Base-by-base conservation (phyloP, 2,797 vertebrate species). In the Trematomus bernacchii region DNA sequence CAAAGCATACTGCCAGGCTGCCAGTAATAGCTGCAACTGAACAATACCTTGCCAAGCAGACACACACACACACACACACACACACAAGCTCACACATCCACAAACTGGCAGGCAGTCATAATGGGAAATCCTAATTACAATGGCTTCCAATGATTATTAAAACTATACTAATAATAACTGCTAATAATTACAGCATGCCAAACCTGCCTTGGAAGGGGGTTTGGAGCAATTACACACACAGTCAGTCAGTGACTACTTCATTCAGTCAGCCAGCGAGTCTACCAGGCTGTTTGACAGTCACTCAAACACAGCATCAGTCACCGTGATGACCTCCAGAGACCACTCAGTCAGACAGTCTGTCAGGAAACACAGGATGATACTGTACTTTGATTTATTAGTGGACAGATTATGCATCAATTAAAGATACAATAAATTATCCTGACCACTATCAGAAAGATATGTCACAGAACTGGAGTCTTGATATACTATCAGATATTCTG, bases 151-250 rank as follows among this genome's bases (percentile, higher is more conserved):
- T 87, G 89, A 92, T 93, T 93, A 94, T 93, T 90, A 94, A 91
- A 93, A 90, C 83, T 89, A 37, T 37, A 89, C 88, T 93, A 93
- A 92, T 95, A 94, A 94, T 94, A 94, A 94, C 92, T 87, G 84
- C 76, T 85, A 91, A 91, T 94, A 95, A 95, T 94, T 93, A 93
- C 91, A 91, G 79, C 87, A 73, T 92, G 92, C 87, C 92, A 90
- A 89, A 90, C 77, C 80, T 80, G 89, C 83, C 82, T 80, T 75
- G 76, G 60, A 85, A 85, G 76, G 64, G 71, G 66, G 63, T 84
- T 53, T 65, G 82, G 72, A 85, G 87, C 87, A 85, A 94, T 93
- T 90, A 91, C 76, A 86, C 82, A 87, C 60, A 65, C 58, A 85
- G 87, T 74, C 85, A 88, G 82, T 90, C 82, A 82, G 64, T 58